These are phyloP conservation scores for Intellagama lesueurii DNA, from an alignment of 2,797 vertebrate species.

Conservation along the genomic window DNA sequence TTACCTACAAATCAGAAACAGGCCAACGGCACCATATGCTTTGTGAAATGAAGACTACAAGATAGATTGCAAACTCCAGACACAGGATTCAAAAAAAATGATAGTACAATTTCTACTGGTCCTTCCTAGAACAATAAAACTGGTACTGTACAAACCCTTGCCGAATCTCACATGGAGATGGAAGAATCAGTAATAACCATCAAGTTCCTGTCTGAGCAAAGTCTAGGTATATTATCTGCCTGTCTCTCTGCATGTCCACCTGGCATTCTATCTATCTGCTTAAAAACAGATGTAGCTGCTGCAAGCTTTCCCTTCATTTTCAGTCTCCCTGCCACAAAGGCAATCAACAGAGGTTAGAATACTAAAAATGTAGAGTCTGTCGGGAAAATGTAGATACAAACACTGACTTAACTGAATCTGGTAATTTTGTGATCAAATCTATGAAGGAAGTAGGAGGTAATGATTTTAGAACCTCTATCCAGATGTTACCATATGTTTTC, in stretches of 20 bases:
- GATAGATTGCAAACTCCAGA: not conserved
- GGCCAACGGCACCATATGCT: conserved; percentile 20
- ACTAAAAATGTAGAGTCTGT: not conserved
- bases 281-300: not conserved
- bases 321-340: not conserved
- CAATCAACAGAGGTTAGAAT: not conserved
- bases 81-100: conserved; percentile 12
- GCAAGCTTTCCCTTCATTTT: not conserved
- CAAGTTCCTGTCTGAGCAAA: not conserved
- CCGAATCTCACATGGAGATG: too few relatives aligned
- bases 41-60: conserved; percentile 12
- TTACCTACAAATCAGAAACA: conserved; percentile 49
- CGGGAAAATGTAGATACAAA: not conserved
- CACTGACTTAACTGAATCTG: not conserved
- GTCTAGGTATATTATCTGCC: not conserved
- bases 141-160: too few relatives aligned
- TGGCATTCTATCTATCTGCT: too few relatives aligned
- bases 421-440: not conserved
- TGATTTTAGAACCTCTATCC: too few relatives aligned
- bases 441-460: not conserved
- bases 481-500: too few relatives aligned
- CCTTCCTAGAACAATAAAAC: not conserved
- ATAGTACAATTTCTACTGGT: not conserved
- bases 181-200: not conserved
- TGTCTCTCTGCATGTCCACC: not conserved